Percentiles rank a stretch among this genome's conserved stretches.
phyloP scores from a whole-genome alignment of 2,888 invertebrate species.

The Pandemis cinnamomeana region DNA sequence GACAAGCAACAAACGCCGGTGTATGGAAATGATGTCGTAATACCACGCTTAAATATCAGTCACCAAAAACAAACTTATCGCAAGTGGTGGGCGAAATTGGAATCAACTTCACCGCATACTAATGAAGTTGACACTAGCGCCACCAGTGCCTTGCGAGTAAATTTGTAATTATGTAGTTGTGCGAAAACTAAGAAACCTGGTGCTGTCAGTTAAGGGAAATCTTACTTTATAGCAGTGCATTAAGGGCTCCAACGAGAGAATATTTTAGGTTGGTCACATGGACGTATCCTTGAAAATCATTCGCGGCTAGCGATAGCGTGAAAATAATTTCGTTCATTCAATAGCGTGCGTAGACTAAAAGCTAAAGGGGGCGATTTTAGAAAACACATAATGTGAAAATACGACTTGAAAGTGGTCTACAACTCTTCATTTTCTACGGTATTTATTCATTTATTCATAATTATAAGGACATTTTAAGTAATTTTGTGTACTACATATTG shows the following conservation, averaged over 20 bases:
- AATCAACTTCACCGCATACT: not conserved
- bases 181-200: not conserved
- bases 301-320: not conserved
- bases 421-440: too few relatives aligned
- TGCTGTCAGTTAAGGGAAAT: not conserved
- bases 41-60: not conserved
- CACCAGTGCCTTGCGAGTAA: not conserved
- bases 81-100: not conserved
- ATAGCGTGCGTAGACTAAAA: not conserved
- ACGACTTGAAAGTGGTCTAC: too few relatives aligned
- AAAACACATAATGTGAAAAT: too few relatives aligned
- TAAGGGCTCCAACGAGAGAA: not conserved
- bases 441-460: too few relatives aligned
- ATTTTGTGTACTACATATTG: too few relatives aligned
- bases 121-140: not conserved
- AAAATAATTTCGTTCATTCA: not conserved
- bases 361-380: not conserved
- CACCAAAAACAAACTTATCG: not conserved
- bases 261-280: not conserved
- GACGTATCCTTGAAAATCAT: not conserved
- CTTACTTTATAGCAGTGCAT: not conserved
- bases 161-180: not conserved
- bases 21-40: not conserved
- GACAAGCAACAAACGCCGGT: conserved; percentile 5
- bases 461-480: too few relatives aligned